Percentiles rank a stretch among this genome's conserved stretches.
Evolutionary conservation across 2,113 vertebrate species (phyloP).

Genomic region (Callionymus lyra): DNA sequence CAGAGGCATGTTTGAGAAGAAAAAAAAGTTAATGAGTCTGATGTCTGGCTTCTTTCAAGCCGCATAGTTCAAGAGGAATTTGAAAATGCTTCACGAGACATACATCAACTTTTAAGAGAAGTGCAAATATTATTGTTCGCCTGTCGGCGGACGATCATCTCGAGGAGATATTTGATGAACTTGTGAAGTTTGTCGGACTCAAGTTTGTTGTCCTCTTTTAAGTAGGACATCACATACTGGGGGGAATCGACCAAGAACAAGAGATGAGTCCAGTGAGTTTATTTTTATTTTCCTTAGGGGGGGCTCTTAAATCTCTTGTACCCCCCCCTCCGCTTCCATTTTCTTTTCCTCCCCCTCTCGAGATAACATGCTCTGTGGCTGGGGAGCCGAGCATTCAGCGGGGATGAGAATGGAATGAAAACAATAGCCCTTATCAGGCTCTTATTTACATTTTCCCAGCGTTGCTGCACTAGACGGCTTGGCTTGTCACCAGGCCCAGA

Average conservation of each 20-base stretch:
- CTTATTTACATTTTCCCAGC: conserved; percentile 79
- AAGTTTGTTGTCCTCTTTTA: conserved; percentile 32
- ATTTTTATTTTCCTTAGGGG: conserved; percentile 63
- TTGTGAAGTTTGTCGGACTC: conserved; percentile 4
- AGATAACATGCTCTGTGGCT: conserved; percentile 64
- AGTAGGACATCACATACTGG: conserved; percentile 44
- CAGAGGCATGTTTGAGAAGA: conserved; percentile 19
- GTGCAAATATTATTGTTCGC: conserved; percentile 4
- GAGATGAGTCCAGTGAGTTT: conserved; percentile 57
- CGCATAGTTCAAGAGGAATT: conserved; percentile 46
- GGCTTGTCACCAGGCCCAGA: conserved; percentile 59
- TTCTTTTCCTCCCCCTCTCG: conserved; percentile 46
- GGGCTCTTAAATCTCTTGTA: conserved; percentile 52
- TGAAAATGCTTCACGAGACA: conserved; percentile 16
- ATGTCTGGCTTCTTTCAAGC: conserved; percentile 60
- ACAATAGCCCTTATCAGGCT: conserved; percentile 80
- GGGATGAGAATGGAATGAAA: conserved; percentile 80
- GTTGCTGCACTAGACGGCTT: conserved; percentile 58
- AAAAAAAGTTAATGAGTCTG: conserved; percentile 42
- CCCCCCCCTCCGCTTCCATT: conserved; percentile 43
- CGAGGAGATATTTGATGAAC: no score
- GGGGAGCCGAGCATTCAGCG: conserved; percentile 72
- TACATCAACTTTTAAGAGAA: neutral
- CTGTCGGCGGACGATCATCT: no score
- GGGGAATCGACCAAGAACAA: conserved; percentile 49